Conservation (phyloP, 2,113 vertebrate genomes). For the Ceuthmochares aereus region DNA sequence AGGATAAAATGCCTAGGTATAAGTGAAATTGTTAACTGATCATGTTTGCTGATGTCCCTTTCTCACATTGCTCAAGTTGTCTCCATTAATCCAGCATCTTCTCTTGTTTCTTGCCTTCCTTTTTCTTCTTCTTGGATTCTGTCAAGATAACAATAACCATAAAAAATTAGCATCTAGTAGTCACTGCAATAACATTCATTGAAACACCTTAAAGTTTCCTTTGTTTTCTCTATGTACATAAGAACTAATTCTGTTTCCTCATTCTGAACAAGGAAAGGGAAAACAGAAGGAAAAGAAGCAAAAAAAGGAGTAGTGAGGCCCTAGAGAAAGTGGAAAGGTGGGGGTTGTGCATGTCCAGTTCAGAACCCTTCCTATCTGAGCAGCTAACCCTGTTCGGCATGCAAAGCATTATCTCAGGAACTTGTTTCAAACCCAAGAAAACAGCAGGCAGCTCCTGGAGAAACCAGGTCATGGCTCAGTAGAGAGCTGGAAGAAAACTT, state of each 20-base stretch:
- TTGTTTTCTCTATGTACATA: neutral
- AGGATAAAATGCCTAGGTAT: slow-evolving; percentile 80
- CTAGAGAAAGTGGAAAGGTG: neutral
- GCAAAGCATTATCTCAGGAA: slow-evolving; percentile 40
- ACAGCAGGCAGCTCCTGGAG: slow-evolving; percentile 49
- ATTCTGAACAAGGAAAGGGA: neutral
- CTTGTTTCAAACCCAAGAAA: slow-evolving; percentile 45
- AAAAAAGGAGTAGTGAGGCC: neutral
- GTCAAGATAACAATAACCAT: slow-evolving; percentile 34
- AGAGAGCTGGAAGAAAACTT: neutral
- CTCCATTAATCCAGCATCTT: slow-evolving; percentile 81
- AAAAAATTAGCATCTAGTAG: neutral
- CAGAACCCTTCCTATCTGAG: neutral
- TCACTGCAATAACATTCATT: neutral
- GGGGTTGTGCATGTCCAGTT: neutral
- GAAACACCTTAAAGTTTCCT: neutral
- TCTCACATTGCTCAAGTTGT: neutral
- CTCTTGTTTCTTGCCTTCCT: slow-evolving; percentile 86
- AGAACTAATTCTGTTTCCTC: neutral
- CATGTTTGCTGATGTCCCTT: slow-evolving; percentile 68
- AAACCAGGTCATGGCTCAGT: slow-evolving; percentile 36
- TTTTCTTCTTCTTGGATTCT: slow-evolving; percentile 88
- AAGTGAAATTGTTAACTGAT: slow-evolving; percentile 79
- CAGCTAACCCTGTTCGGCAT: slow-evolving; percentile 15
- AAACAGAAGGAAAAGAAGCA: neutral